These are phyloP conservation scores for Noctua comes DNA, from an alignment of 2,888 invertebrate species.

Conservation along the genomic window DNA sequence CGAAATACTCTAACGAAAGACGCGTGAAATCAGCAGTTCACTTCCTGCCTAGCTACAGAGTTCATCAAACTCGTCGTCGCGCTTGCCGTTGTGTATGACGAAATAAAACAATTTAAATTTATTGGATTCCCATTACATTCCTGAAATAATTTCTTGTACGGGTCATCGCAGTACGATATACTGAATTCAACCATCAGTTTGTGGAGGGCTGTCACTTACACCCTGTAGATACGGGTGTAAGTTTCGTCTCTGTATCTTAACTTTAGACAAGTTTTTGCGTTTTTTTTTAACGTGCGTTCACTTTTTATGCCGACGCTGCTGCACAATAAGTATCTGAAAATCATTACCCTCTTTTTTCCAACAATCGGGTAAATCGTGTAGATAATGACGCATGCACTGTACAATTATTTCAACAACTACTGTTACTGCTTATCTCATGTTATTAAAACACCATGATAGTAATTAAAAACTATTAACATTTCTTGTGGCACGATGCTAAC, in stretches of 20 bases:
- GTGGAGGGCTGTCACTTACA: no score
- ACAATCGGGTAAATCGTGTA: constrained; percentile 41
- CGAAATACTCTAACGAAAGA: no score
- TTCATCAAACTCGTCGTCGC: no score
- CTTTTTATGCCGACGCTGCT: constrained; percentile 11
- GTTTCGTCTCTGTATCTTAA: neutral
- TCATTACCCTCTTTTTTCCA: constrained; percentile 58
- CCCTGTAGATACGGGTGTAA: no score
- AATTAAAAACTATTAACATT: constrained; percentile 26
- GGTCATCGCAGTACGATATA: no score
- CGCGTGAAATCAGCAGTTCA: no score
- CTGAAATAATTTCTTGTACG: no score
- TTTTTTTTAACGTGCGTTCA: neutral
- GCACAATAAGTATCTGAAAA: constrained; percentile 35
- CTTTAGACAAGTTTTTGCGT: neutral
- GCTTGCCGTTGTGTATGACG: no score
- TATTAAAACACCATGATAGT: constrained; percentile 29
- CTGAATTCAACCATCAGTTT: no score
- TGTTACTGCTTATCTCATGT: constrained; percentile 37
- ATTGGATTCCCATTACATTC: no score
- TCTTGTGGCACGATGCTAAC: constrained; percentile 3
- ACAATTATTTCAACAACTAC: constrained; percentile 40
- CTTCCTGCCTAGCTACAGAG: no score
- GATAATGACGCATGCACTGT: constrained; percentile 54
- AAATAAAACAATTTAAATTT: no score